A percentile compares a stretch with the other conserved stretches of the same genome.
phyloP scores from a whole-genome alignment of 2,797 vertebrate genomes.

The Momotus momota region DNA sequence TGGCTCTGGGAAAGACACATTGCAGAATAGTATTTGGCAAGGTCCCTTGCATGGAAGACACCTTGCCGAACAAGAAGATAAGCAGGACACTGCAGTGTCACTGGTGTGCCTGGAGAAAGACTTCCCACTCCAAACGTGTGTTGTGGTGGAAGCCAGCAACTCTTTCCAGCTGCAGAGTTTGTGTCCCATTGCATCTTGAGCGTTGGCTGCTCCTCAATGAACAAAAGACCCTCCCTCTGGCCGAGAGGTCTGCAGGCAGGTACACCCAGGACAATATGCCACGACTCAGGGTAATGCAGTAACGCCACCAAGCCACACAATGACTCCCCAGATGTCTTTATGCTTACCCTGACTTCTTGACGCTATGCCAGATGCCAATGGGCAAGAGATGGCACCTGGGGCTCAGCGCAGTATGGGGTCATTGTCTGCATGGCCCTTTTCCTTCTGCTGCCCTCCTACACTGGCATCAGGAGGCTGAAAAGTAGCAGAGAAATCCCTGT shows the following conservation, averaged over 20 bases:
- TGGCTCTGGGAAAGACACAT: not conserved
- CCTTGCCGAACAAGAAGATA: not conserved
- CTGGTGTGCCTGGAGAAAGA: not conserved
- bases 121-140: rapidly evolving
- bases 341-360: not conserved
- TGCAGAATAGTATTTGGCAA: not conserved
- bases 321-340: not conserved
- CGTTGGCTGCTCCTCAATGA: not conserved
- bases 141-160: not conserved
- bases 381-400: not conserved
- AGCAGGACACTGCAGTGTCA: not conserved
- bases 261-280: rapidly evolving
- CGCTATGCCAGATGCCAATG: slow-evolving; percentile 28
- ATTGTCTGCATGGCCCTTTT: slow-evolving; percentile 21
- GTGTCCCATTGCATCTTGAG: not conserved
- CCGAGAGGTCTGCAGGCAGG: not conserved
- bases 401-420: not conserved
- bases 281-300: not conserved
- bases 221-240: not conserved
- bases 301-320: not conserved
- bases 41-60: not conserved
- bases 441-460: not conserved
- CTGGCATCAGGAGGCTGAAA: not conserved
- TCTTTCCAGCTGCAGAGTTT: not conserved
- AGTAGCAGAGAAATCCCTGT: slow-evolving; percentile 31